A percentile compares a stretch with the other conserved stretches of the same genome.
Conservation (phyloP, 2,888 invertebrate species). For the Platypus cylindrus region DNA sequence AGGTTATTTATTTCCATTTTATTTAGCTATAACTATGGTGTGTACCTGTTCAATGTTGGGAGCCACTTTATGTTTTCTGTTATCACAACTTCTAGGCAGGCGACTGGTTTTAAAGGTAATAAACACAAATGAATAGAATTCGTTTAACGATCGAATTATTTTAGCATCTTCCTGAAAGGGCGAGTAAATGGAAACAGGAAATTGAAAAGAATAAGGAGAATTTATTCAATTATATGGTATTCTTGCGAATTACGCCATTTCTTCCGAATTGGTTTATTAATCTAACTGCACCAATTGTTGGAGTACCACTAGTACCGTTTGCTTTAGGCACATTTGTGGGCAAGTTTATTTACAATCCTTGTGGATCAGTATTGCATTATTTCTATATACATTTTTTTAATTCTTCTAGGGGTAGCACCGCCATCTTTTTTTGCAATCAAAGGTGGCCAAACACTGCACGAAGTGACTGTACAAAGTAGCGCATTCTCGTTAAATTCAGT, state of each 20-base stretch:
- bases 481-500: slow-evolving; percentile 85
- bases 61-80: slow-evolving; percentile 86
- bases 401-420: slow-evolving; percentile 67
- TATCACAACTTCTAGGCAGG: slow-evolving; percentile 84
- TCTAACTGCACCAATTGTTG: slow-evolving; percentile 90
- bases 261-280: slow-evolving; percentile 99
- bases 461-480: slow-evolving; percentile 77
- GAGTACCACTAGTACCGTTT: slow-evolving; percentile 86
- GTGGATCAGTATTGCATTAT: not conserved
- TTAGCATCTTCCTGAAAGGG: slow-evolving; percentile 74
- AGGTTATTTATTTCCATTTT: slow-evolving; percentile 92
- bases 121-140: not conserved
- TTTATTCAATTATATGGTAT: slow-evolving; percentile 91
- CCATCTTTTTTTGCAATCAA: slow-evolving; percentile 96
- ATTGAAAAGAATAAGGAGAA: slow-evolving; percentile 79
- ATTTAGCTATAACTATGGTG: slow-evolving; percentile 73
- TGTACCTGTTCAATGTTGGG: slow-evolving; percentile 93
- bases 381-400: not conserved
- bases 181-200: slow-evolving; percentile 71
- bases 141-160: slow-evolving; percentile 6
- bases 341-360: slow-evolving; percentile 2
- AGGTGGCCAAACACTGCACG: slow-evolving; percentile 91
- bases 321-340: slow-evolving; percentile 85
- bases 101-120: slow-evolving; percentile 55
- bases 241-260: slow-evolving; percentile 92